These are phyloP conservation scores for Lagorchestes hirsutus DNA, from an alignment of 2,797 vertebrate genomes.

Conservation along the genomic window DNA sequence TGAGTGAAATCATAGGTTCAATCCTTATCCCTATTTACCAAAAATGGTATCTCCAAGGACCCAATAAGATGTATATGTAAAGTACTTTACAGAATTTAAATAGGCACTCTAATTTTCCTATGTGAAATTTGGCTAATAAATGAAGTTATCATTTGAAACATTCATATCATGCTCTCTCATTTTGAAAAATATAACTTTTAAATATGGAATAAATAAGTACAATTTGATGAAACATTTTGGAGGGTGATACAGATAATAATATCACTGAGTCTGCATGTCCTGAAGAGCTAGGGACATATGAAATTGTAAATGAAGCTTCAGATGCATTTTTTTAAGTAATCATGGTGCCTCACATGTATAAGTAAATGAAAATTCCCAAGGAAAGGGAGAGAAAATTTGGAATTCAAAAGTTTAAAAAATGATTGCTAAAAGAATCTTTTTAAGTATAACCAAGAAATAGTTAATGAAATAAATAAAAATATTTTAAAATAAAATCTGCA, in stretches of 20 bases:
- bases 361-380: not conserved
- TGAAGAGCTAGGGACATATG: not conserved
- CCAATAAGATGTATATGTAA: not conserved
- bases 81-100: not conserved
- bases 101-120: not conserved
- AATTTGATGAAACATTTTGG: not conserved
- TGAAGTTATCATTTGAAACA: conserved; percentile 47
- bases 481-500: not conserved
- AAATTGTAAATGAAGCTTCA: not conserved
- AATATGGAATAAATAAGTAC: not conserved
- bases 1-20: not conserved
- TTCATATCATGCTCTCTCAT: conserved; percentile 5
- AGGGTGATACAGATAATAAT: not conserved
- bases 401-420: not conserved
- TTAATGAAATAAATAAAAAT: not conserved
- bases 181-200: conserved; percentile 20
- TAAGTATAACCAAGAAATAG: not conserved
- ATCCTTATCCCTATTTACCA: not conserved
- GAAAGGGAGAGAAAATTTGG: not conserved
- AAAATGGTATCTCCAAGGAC: not conserved
- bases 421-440: not conserved
- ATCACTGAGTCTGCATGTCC: not conserved
- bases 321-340: not conserved
- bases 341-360: not conserved
- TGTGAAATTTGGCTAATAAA: conserved; percentile 21